phyloP scores from a whole-genome alignment of 2,888 invertebrate species.

The Hedychridium roseum region DNA sequence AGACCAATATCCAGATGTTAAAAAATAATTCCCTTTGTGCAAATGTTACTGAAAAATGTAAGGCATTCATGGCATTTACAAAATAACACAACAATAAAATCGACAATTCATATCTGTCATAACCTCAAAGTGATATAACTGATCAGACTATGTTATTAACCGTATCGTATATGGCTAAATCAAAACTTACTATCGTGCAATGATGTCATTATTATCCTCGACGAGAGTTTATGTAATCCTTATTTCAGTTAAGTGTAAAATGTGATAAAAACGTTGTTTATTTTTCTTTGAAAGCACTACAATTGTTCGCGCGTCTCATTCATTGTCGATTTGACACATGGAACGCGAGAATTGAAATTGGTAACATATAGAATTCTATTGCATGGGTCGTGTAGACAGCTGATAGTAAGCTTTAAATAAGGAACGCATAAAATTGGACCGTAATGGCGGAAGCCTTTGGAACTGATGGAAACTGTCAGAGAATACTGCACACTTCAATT shows the following conservation, averaged over 20 bases:
- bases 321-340: conserved; percentile 8
- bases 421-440: conserved; percentile 26
- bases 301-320: background rate
- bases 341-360: too few species aligned
- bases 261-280: background rate
- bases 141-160: background rate
- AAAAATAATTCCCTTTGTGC: too few species aligned
- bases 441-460: conserved; percentile 33
- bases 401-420: conserved; percentile 18
- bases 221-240: background rate
- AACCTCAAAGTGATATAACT: conserved; percentile 12
- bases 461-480: conserved; percentile 37
- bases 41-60: too few species aligned
- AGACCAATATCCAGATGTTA: too few species aligned
- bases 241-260: too few species aligned
- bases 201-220: conserved; percentile 35
- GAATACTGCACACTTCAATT: conserved; percentile 14
- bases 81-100: conserved; percentile 1
- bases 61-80: too few species aligned
- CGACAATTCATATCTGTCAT: background rate
- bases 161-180: conserved; percentile 1
- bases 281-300: background rate
- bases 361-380: too few species aligned
- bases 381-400: too few species aligned
- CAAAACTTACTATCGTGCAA: conserved; percentile 45